phyloP scores from a whole-genome alignment of 2,797 vertebrate genomes.

The Protonibea diacanthus region DNA sequence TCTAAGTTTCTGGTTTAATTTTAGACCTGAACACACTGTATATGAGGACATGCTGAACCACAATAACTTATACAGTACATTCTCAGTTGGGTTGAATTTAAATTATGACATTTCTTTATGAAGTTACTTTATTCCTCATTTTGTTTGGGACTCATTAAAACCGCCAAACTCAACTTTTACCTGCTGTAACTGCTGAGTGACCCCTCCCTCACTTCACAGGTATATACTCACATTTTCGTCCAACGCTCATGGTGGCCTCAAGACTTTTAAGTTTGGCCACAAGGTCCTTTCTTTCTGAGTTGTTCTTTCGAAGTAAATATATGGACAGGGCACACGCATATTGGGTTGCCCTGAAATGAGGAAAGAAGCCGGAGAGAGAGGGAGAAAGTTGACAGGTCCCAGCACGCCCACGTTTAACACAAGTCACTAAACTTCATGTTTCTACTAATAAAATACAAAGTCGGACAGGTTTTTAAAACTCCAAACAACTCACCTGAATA shows the following conservation, averaged over 20 bases:
- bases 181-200: not conserved
- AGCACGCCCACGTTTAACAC: not conserved
- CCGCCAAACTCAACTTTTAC: not conserved
- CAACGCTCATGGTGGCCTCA: constrained; percentile 93
- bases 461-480: not conserved
- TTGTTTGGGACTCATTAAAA: not conserved
- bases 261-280: constrained; percentile 89
- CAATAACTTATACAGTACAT: not conserved
- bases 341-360: constrained; percentile 91
- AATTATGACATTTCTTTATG: not conserved
- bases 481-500: constrained; percentile 87
- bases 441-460: not conserved
- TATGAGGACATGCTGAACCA: not conserved
- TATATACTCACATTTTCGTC: constrained; percentile 93
- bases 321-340: constrained; percentile 91
- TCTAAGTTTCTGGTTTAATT: not conserved
- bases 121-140: not conserved
- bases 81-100: not conserved
- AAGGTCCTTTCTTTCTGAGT: constrained; percentile 84
- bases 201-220: not conserved
- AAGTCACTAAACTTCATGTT: constrained; percentile 3
- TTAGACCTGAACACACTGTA: not conserved
- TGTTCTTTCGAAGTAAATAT: constrained; percentile 89
- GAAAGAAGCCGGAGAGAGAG: not conserved
- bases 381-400: not conserved